A percentile compares a stretch with the other conserved stretches of the same genome.
phyloP scores from a whole-genome alignment of 2,113 vertebrate genomes.

The Progne subis region DNA sequence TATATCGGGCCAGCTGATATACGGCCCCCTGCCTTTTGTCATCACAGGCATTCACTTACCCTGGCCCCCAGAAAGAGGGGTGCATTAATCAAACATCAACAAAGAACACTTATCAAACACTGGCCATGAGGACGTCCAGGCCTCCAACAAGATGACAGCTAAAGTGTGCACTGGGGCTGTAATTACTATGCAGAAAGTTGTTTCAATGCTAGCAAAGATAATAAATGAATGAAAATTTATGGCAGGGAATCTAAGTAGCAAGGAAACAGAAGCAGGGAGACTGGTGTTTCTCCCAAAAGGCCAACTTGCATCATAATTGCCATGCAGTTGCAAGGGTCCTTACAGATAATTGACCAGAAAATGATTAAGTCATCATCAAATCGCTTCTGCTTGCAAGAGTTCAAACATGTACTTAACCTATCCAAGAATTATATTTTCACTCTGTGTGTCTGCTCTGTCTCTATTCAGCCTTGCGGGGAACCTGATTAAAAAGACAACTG shows the following conservation, averaged over 20 bases:
- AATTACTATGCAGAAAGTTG: slow-evolving; percentile 88
- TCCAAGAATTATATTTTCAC: slow-evolving; percentile 98
- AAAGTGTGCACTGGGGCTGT: slow-evolving; percentile 80
- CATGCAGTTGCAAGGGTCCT: slow-evolving; percentile 87
- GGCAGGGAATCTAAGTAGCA: slow-evolving; percentile 82
- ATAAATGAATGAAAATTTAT: slow-evolving; percentile 88
- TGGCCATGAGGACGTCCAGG: slow-evolving; percentile 82
- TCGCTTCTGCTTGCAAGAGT: slow-evolving; percentile 94
- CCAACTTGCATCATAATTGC: slow-evolving; percentile 89
- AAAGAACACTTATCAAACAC: slow-evolving; percentile 85
- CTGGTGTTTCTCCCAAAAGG: slow-evolving; percentile 88
- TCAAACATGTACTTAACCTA: slow-evolving; percentile 99
- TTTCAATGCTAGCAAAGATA: slow-evolving; percentile 85
- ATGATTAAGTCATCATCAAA: slow-evolving; percentile 99
- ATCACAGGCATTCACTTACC: slow-evolving; percentile 79
- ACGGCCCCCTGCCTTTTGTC: slow-evolving; percentile 83
- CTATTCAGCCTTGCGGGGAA: slow-evolving; percentile 87
- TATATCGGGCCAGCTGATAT: slow-evolving; percentile 80
- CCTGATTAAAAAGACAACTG: slow-evolving; percentile 87
- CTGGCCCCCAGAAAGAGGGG: slow-evolving; percentile 76
- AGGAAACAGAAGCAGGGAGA: slow-evolving; percentile 86
- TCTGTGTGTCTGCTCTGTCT: slow-evolving; percentile 88
- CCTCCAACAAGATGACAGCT: slow-evolving; percentile 82
- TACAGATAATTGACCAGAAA: slow-evolving; percentile 99
- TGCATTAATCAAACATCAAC: slow-evolving; percentile 87